Evolutionary conservation across 1,140 invertebrate genomes (phyloP), one percentile per base, ranked within the genome.

Genomic region (Magallana angulata): DNA sequence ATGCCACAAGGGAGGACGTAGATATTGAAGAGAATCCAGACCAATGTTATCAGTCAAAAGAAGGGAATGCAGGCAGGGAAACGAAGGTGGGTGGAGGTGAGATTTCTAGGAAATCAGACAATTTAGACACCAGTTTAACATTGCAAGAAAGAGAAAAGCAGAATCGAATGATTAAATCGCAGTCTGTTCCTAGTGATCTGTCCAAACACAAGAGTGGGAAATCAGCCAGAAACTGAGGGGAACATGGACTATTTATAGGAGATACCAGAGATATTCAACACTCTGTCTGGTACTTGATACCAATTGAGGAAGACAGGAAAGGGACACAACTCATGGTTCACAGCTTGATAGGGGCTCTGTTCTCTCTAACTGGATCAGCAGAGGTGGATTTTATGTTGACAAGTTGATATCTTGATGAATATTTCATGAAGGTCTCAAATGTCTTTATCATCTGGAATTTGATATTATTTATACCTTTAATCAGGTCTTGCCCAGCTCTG

Each of bases 391-490:
- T 64, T 64, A 76, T 24, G 24, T 48, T 48, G 9, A 30, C 12
- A 12, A 9, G 7, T 76, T 76, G 36, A 30, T 12, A 76, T 76
- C 60, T 76, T 76, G 24, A 76, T 24, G 68, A 76, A 76, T 76
- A 12, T 76, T 76, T 24, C 24, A 76, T 76, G 68, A 36, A 12
- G 11, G 68, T 30, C 68, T 76, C 68, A 36, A 76, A 76, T 76
- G 14, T 76, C 68, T 36, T 76, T 12, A 76, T 48, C 36, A 11
- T 18, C 36, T 76, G 68, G 68, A 76, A 76, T 76, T 76, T 76
- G 68, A 76, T 76, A 76, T 18, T 12, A 30, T 76, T 76, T 76
- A 6, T 30, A 76, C 68, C 68, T 76, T 76, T 30, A 76, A 76
- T 76, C 68, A 76, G 24, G 24, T 12, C 68, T 76, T 18, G 14